These are phyloP conservation scores for Rhabdophis nuchalis DNA, from an alignment of 2,797 vertebrate genomes.

Conservation along the genomic window DNA sequence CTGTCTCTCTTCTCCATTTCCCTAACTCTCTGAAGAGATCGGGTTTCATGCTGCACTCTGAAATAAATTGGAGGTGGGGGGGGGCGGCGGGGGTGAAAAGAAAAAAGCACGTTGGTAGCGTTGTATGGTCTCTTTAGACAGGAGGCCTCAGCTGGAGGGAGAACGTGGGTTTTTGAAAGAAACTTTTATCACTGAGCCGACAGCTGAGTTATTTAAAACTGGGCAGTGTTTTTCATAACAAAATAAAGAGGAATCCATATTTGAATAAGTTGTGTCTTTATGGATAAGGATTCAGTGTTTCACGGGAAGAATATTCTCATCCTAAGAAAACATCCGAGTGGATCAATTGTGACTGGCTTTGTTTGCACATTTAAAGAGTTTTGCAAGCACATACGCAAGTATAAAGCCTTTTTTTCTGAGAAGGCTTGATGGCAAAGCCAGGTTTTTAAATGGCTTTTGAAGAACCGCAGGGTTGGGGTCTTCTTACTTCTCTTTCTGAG, in stretches of 20 bases:
- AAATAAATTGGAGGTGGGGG: slow-evolving; percentile 28
- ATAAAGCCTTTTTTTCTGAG: neutral
- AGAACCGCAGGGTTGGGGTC: neutral
- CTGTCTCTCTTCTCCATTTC: slow-evolving; percentile 4
- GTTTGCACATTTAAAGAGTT: neutral
- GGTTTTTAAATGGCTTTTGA: neutral
- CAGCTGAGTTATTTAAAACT: slow-evolving; percentile 3
- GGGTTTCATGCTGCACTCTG: slow-evolving; percentile 51
- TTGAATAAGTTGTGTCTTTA: slow-evolving; percentile 3
- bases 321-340: neutral
- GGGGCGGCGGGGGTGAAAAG: slow-evolving; percentile 23
- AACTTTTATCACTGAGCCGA: slow-evolving; percentile 30
- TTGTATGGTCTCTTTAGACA: slow-evolving; percentile 34
- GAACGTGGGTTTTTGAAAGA: slow-evolving; percentile 14
- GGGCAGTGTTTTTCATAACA: slow-evolving; percentile 21
- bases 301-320: neutral
- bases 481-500: neutral
- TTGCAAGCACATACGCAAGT: neutral
- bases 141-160: slow-evolving; percentile 13
- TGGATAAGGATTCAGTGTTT: neutral
- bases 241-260: slow-evolving; percentile 1
- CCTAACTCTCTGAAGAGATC: slow-evolving; percentile 35
- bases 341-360: neutral
- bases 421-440: neutral
- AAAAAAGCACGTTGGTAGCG: slow-evolving; percentile 32